A percentile compares a stretch with the other conserved stretches of the same genome.
Conservation (phyloP, 2,113 vertebrate genomes). For the Heterotilapia buettikoferi region DNA sequence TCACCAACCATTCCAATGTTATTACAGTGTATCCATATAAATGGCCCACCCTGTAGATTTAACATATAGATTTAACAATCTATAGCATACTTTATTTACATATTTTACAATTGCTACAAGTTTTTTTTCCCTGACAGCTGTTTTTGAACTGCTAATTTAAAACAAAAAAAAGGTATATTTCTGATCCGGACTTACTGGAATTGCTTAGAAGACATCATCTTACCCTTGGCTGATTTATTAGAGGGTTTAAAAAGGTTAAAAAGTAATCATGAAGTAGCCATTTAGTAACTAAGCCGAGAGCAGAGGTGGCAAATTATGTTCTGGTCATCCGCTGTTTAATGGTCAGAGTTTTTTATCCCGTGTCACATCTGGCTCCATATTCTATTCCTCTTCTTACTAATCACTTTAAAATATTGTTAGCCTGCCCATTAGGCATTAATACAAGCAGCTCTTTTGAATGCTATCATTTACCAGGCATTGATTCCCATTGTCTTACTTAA, state of each 20-base stretch:
- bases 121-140: neutral
- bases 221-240: neutral
- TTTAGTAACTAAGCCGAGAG: neutral
- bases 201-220: neutral
- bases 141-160: neutral
- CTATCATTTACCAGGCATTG: conserved; percentile 53
- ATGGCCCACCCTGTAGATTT: too few relatives aligned
- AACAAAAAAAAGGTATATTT: neutral
- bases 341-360: conserved; percentile 1
- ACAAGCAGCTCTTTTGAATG: conserved; percentile 39
- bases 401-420: conserved; percentile 47
- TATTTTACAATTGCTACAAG: neutral
- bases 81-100: neutral
- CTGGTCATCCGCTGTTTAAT: conserved; percentile 14
- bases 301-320: conserved; percentile 14
- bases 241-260: conserved; percentile 24
- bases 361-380: conserved; percentile 37
- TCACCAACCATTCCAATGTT: too few relatives aligned
- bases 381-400: conserved; percentile 46
- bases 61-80: neutral
- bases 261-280: conserved; percentile 15
- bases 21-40: too few relatives aligned
- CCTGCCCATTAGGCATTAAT: conserved; percentile 43
- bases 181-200: neutral
- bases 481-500: conserved; percentile 55